Conservation (phyloP, 1,140 invertebrate genomes). For the Psix sp. region DNA sequence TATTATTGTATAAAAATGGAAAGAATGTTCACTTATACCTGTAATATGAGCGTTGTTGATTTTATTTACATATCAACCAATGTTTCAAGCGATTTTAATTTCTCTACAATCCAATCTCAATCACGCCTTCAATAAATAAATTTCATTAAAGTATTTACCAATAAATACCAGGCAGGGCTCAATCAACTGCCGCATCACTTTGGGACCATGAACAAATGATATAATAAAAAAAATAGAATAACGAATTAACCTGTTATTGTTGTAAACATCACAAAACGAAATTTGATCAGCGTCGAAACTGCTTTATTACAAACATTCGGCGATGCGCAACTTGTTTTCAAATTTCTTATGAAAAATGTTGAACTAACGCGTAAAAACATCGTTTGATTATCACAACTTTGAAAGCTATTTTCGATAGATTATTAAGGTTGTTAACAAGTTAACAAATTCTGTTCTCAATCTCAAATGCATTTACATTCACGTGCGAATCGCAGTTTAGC, state of each 20-base stretch:
- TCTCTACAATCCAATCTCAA: slow-evolving; percentile 43
- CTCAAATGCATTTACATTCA: too few relatives aligned
- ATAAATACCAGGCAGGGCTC: slow-evolving; percentile 37
- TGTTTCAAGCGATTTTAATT: slow-evolving; percentile 24
- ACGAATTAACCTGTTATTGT: not conserved
- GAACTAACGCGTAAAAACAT: slow-evolving; percentile 15
- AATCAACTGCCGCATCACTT: slow-evolving; percentile 14
- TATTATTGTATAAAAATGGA: slow-evolving; percentile 40
- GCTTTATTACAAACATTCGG: too few relatives aligned
- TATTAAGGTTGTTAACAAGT: too few relatives aligned
- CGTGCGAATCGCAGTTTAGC: too few relatives aligned
- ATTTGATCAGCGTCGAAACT: too few relatives aligned
- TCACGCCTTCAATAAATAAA: slow-evolving; percentile 46
- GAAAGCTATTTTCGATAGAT: too few relatives aligned
- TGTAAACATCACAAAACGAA: too few relatives aligned
- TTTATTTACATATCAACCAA: slow-evolving; percentile 29
- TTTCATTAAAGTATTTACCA: slow-evolving; percentile 22
- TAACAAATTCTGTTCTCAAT: too few relatives aligned
- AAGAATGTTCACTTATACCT: too few relatives aligned
- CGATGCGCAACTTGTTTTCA: too few relatives aligned
- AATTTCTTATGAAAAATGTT: too few relatives aligned
- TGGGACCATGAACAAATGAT: not conserved
- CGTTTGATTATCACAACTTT: slow-evolving; percentile 42
- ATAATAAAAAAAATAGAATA: too few relatives aligned
- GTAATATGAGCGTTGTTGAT: slow-evolving; percentile 1